These are phyloP conservation scores for Brenthis hecate DNA, from an alignment of 2,888 invertebrate genomes.

Conservation along the genomic window DNA sequence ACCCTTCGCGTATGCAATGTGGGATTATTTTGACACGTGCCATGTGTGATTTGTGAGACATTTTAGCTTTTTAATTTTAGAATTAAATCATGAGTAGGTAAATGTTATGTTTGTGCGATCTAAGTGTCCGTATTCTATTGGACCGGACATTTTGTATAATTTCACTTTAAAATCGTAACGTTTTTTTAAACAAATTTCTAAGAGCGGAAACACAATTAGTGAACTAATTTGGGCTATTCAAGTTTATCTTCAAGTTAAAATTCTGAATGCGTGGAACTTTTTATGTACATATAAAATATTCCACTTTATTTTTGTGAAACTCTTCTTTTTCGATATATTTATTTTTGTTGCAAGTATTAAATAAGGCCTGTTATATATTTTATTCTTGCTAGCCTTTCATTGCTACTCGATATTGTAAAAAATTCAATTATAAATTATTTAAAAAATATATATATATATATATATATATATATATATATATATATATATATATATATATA, in stretches of 20 bases:
- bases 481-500: no score
- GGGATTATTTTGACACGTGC: slow-evolving; percentile 64
- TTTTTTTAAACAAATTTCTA: slow-evolving; percentile 45
- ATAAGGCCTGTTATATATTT: no score
- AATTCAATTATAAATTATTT: no score
- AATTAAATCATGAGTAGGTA: slow-evolving; percentile 12
- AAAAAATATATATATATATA: no score
- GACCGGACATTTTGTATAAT: slow-evolving; percentile 26
- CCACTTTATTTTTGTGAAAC: slow-evolving; percentile 41
- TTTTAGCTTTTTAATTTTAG: slow-evolving; percentile 28
- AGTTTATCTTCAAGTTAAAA: slow-evolving; percentile 42
- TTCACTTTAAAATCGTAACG: slow-evolving; percentile 37
- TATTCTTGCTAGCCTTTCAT: no score
- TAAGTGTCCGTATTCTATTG: slow-evolving; percentile 18
- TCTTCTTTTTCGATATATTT: slow-evolving; percentile 31
- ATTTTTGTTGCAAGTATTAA: slow-evolving; percentile 12
- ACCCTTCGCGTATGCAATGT: slow-evolving; percentile 47
- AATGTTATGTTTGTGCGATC: slow-evolving; percentile 19
- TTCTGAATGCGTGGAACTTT: slow-evolving; percentile 44
- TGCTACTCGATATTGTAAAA: no score
- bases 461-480: no score
- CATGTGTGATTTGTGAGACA: slow-evolving; percentile 43
- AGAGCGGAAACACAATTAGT: slow-evolving; percentile 45
- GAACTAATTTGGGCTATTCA: slow-evolving; percentile 46
- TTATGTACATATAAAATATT: slow-evolving; percentile 42